phyloP scores from a whole-genome alignment of 2,888 invertebrate genomes.

The Nomada hirtipes region DNA sequence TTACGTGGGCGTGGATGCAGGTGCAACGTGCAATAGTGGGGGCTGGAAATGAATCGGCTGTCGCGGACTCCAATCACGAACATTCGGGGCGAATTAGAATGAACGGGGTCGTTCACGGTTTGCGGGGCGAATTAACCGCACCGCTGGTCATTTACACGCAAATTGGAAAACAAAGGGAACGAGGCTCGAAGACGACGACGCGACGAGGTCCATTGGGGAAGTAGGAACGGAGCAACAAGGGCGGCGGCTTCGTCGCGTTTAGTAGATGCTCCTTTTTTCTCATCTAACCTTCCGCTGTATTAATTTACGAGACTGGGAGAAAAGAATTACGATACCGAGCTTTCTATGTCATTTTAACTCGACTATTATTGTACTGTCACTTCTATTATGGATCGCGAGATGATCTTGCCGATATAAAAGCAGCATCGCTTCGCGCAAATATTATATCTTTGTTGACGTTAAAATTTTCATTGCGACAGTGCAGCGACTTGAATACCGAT shows the following conservation, averaged over 20 bases:
- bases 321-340: too few species aligned
- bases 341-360: too few species aligned
- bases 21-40: constrained; percentile 23
- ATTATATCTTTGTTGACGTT: too few species aligned
- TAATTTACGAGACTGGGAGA: too few species aligned
- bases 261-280: neutral
- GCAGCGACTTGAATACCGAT: too few species aligned
- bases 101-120: constrained; percentile 51
- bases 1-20: constrained; percentile 60
- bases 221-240: constrained; percentile 50
- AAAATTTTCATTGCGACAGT: too few species aligned
- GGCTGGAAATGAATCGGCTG: constrained; percentile 22
- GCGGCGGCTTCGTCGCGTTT: constrained; percentile 31
- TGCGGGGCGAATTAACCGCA: constrained; percentile 51
- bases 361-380: too few species aligned
- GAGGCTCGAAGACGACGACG: neutral
- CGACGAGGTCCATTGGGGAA: constrained; percentile 15
- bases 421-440: neutral
- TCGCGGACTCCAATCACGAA: constrained; percentile 55
- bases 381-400: too few species aligned
- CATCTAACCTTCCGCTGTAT: too few species aligned
- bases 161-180: neutral
- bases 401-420: neutral
- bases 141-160: constrained; percentile 14
- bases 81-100: constrained; percentile 58